Base-by-base conservation (phyloP, 2,797 vertebrate species). In the Thripadectes ignobilis region DNA sequence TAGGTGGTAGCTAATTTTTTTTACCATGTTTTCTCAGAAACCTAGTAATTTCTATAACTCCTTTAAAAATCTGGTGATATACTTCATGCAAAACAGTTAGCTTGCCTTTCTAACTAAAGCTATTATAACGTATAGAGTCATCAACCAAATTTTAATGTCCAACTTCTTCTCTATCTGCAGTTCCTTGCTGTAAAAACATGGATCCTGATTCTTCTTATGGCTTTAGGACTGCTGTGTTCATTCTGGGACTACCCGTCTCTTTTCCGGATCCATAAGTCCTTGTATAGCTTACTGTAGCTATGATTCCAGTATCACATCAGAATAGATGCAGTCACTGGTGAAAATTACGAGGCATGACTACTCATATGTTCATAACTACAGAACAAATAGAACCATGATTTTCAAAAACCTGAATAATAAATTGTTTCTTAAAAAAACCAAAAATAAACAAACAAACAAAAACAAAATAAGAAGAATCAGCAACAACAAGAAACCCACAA, bases 11-110 rank as follows among this genome's bases (percentile, higher is more conserved):
- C 30, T 80, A 39, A 32, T 3, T 39, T 69, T 79, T 79, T n/a
- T 29, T 2, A 32, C 27, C 30, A 11, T 2, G 4, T 34, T 41
- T 73, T 68, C 9, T 24, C 39, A 79, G 49, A 62, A 88, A 49
- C 2, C 0, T 1, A 34, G 7, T 38, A 4, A n/a, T 41, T 54
- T 85, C 54, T 36, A 43, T 11, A 65, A 12, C 5, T 76, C 8
- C 30, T 82, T 61, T 81, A 36, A 49, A 86, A 74, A 36, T 12
- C 2, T 43, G 30, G 7, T 27, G 5, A 3, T 54, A 27, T 32
- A 2, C 13, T 67, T 74, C 7, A 48, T 16, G 5, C 29, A 29
- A 63, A 86, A 59, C 6, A 7, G 5, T 45, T 48, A 76, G 7
- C 22, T 71, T 55, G 32, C 7, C 12, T 78, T 46, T 92, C 81